A percentile compares a stretch with the other conserved stretches of the same genome.
phyloP scores from a whole-genome alignment of 37 sponge, comb jelly and placozoan species.

The Lycopodina hypogea region DNA sequence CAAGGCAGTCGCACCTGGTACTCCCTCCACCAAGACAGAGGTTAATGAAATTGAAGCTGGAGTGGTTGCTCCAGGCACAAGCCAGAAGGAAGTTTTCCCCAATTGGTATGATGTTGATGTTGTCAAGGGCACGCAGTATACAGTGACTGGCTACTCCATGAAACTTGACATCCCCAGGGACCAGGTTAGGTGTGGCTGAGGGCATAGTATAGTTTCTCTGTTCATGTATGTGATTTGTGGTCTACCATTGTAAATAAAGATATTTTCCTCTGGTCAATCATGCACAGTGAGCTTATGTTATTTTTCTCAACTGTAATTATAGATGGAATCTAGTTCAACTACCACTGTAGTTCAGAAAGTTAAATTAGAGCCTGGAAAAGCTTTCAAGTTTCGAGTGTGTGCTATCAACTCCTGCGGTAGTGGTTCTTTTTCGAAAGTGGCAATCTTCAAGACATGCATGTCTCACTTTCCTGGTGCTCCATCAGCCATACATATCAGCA shows the following conservation, averaged over 20 bases:
- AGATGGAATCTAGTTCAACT: not conserved
- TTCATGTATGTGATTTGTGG: too few relatives aligned
- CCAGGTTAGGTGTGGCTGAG: too few relatives aligned
- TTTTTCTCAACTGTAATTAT: too few relatives aligned
- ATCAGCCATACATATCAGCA: slow-evolving; percentile 96
- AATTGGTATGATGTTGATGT: slow-evolving; percentile 88
- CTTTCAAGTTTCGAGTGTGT: slow-evolving; percentile 95
- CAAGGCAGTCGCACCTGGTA: too few relatives aligned
- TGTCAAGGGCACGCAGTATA: slow-evolving; percentile 60
- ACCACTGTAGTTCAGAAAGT: slow-evolving; percentile 33
- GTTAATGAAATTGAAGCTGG: too few relatives aligned
- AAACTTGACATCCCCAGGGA: not conserved
- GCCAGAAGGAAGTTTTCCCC: too few relatives aligned
- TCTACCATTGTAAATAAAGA: too few relatives aligned
- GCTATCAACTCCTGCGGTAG: slow-evolving; percentile 93
- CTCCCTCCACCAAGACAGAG: too few relatives aligned
- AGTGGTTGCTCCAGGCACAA: too few relatives aligned
- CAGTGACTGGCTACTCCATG: slow-evolving; percentile 67
- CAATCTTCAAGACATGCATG: slow-evolving; percentile 98
- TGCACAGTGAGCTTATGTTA: too few relatives aligned
- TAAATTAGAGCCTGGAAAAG: slow-evolving; percentile 90
- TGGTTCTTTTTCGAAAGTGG: slow-evolving; percentile 88
- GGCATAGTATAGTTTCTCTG: too few relatives aligned
- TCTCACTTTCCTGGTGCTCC: slow-evolving; percentile 99
- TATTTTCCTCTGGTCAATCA: too few relatives aligned